Conservation (phyloP, 1,140 invertebrate genomes). For the Drosophila azteca region DNA sequence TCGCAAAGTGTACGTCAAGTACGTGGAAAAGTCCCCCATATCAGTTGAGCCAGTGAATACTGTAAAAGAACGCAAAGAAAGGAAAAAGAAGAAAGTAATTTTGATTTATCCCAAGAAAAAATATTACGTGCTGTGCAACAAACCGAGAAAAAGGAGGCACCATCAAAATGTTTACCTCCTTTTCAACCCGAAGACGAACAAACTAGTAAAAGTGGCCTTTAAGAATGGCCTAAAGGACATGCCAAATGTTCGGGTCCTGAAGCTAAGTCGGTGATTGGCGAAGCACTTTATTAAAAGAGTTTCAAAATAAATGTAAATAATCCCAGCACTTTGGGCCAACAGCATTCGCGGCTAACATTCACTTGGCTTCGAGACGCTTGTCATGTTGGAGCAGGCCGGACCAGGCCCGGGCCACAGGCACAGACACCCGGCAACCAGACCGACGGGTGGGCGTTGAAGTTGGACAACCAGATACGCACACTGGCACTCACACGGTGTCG, state of each 20-base stretch:
- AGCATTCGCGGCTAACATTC: conserved; percentile 25
- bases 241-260: neutral
- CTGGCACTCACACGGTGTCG: conserved; percentile 39
- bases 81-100: neutral
- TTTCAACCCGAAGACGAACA: conserved; percentile 4
- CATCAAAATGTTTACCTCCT: conserved; percentile 22
- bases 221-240: neutral
- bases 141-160: neutral
- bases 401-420: conserved; percentile 16
- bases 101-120: neutral
- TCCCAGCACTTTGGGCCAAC: conserved; percentile 14
- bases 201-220: conserved; percentile 24
- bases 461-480: conserved; percentile 53
- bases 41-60: too few species aligned
- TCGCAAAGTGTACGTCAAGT: neutral
- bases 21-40: too few species aligned
- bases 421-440: neutral
- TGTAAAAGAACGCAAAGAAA: neutral
- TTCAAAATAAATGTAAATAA: conserved; percentile 7
- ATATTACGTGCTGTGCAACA: neutral
- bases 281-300: neutral
- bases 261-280: neutral
- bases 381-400: conserved; percentile 25
- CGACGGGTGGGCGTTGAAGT: conserved; percentile 55
- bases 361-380: conserved; percentile 45